Evolutionary conservation across 2,888 invertebrate genomes (phyloP).

Genomic region (Seladonia tumulorum): DNA sequence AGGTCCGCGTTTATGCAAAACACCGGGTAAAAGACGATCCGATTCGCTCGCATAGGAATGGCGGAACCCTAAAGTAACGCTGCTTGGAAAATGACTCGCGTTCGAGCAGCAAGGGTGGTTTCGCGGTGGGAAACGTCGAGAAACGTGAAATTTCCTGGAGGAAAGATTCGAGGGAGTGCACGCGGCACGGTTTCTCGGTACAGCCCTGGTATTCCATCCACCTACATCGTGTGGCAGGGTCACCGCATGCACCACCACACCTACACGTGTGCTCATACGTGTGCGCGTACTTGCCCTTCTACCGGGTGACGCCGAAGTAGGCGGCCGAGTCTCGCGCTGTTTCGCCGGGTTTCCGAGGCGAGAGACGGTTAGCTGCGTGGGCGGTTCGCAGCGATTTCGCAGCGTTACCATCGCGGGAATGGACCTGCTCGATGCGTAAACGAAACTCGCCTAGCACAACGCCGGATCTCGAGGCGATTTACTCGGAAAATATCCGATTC

Average conservation of each 20-base stretch:
- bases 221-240: constrained; percentile 75
- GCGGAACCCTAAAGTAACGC: neutral
- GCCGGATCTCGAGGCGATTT: neutral
- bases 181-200: constrained; percentile 57
- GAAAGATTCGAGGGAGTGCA: constrained; percentile 8
- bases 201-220: constrained; percentile 77
- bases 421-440: constrained; percentile 7
- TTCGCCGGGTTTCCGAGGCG: neutral
- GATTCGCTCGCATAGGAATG: neutral
- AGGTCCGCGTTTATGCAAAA: neutral
- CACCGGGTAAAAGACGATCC: neutral
- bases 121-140: neutral
- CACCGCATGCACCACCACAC: constrained; percentile 71
- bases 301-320: constrained; percentile 12
- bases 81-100: neutral
- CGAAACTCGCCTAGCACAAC: neutral
- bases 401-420: constrained; percentile 5
- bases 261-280: constrained; percentile 68
- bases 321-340: too few species aligned
- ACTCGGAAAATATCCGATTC: neutral
- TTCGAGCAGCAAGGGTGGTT: neutral
- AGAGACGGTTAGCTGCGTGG: constrained; percentile 9
- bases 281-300: constrained; percentile 56
- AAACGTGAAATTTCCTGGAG: neutral
- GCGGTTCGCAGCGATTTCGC: constrained; percentile 9